Conservation (phyloP, 2,888 invertebrate genomes). For the Heliconius hortense region DNA sequence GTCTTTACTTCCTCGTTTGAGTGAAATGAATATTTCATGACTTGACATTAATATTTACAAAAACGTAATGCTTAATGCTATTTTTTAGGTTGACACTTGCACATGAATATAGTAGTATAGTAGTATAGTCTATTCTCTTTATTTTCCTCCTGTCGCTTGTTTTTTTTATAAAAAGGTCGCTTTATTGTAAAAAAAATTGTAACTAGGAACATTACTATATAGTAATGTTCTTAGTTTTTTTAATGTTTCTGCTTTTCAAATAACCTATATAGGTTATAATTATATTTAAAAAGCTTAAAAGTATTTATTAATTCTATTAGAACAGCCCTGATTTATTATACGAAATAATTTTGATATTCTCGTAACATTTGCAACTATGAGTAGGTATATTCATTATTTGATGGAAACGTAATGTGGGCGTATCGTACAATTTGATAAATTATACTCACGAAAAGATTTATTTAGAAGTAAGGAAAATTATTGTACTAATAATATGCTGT, state of each 20-base stretch:
- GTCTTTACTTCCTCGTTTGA: neutral
- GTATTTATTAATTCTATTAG: neutral
- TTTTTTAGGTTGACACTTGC: neutral
- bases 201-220: too few relatives aligned
- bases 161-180: neutral
- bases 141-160: neutral
- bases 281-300: neutral
- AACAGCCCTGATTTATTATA: neutral
- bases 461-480: neutral
- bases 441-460: constrained; percentile 8
- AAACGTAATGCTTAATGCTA: too few relatives aligned
- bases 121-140: too few relatives aligned
- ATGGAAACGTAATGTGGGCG: constrained; percentile 10
- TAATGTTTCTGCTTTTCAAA: too few relatives aligned
- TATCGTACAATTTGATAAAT: neutral
- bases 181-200: too few relatives aligned
- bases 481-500: neutral
- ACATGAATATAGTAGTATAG: neutral
- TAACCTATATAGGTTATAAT: too few relatives aligned
- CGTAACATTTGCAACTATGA: constrained; percentile 4
- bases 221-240: too few relatives aligned
- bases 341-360: neutral
- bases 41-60: neutral
- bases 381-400: constrained; percentile 11
- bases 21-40: constrained; percentile 5